Evolutionary conservation across 92 coral and sea anemone genomes (phyloP).

Genomic region (Metridium senile): DNA sequence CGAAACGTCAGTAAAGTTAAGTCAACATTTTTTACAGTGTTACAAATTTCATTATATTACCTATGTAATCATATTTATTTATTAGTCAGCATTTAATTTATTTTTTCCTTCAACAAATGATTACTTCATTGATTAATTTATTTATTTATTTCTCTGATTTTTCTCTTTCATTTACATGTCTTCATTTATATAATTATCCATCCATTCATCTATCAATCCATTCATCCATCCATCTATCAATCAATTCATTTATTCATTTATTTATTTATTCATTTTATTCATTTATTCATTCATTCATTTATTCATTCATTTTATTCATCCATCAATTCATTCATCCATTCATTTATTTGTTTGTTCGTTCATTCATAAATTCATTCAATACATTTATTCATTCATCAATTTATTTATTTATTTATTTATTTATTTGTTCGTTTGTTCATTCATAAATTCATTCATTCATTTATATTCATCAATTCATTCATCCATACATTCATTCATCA

Average conservation of each 20-base stretch:
- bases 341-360: background rate
- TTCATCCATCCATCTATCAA: background rate
- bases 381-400: background rate
- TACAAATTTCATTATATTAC: too few relatives aligned
- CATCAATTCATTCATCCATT: background rate
- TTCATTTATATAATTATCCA: background rate
- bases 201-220: conserved; percentile 1
- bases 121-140: too few relatives aligned
- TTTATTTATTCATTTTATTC: background rate
- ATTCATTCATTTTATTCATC: background rate
- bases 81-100: too few relatives aligned
- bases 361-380: background rate
- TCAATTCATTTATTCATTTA: background rate
- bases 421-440: too few relatives aligned
- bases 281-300: background rate
- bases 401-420: background rate
- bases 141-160: too few relatives aligned
- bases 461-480: background rate
- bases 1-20: too few relatives aligned
- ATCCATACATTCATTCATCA: background rate
- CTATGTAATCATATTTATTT: too few relatives aligned
- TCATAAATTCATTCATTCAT: background rate
- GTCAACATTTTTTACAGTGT: too few relatives aligned
- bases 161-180: too few relatives aligned
- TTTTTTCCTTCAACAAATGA: too few relatives aligned